A percentile compares a stretch with the other conserved stretches of the same genome.
Conservation (phyloP, 2,888 invertebrate genomes). For the Plagodis pulveraria region DNA sequence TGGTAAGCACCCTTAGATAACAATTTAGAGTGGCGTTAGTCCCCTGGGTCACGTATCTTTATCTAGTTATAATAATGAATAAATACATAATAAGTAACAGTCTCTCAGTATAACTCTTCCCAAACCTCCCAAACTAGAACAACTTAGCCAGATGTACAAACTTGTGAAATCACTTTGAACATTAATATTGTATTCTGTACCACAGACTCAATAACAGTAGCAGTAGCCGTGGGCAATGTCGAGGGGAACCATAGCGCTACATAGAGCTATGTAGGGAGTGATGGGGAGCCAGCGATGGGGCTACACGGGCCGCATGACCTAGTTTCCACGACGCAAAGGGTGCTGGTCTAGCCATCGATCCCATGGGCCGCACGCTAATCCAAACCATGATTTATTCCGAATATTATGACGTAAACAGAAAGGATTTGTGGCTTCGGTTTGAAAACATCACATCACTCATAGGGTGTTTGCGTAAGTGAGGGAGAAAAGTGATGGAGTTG, state of each 20-base stretch:
- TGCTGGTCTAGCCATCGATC: conserved; percentile 74
- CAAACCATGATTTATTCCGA: conserved; percentile 27
- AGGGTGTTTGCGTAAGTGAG: conserved; percentile 1
- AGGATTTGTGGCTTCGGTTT: conserved; percentile 12
- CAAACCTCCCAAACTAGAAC: conserved; percentile 3
- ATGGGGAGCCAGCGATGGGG: conserved; percentile 6
- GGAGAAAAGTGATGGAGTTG: not conserved
- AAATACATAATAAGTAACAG: too few relatives aligned
- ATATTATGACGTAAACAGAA: conserved; percentile 21
- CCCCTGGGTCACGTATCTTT: too few relatives aligned
- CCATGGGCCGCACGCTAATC: conserved; percentile 44
- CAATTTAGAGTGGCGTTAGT: too few relatives aligned
- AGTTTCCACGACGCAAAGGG: conserved; percentile 63
- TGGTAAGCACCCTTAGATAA: too few relatives aligned
- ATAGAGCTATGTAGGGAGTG: conserved; percentile 2
- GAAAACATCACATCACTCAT: conserved; percentile 7
- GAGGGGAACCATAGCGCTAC: conserved; percentile 42
- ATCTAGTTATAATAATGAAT: too few relatives aligned
- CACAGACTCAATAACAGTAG: conserved; percentile 58
- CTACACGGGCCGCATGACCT: conserved; percentile 70
- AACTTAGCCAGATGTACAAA: conserved; percentile 22
- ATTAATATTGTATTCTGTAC: conserved; percentile 40
- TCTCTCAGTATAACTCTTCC: not conserved
- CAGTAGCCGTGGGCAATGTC: conserved; percentile 37
- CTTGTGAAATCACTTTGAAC: conserved; percentile 20